Evolutionary conservation across 2,888 invertebrate species (phyloP).

Genomic region (Chymomyza fuscimana): DNA sequence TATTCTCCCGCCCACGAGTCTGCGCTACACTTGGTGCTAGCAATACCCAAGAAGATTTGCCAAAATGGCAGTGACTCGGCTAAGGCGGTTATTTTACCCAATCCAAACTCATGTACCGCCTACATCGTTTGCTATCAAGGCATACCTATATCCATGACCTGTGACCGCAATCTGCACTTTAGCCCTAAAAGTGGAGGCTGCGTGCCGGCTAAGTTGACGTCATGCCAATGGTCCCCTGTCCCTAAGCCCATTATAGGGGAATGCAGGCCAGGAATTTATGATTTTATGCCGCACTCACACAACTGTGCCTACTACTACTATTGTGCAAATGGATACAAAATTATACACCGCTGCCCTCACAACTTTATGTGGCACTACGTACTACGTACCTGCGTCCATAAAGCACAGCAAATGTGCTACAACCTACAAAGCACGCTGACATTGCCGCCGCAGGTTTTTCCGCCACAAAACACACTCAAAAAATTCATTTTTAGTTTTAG

Average conservation of each 20-base stretch:
- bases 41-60: background rate
- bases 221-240: constrained; percentile 17
- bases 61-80: background rate
- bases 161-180: constrained; percentile 57
- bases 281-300: constrained; percentile 60
- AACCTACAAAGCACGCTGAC: constrained; percentile 1
- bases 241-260: constrained; percentile 28
- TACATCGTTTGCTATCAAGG: constrained; percentile 71
- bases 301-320: constrained; percentile 71
- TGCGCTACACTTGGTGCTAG: too few species aligned
- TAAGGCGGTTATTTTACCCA: constrained; percentile 42
- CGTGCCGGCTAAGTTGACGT: constrained; percentile 36
- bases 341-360: constrained; percentile 70
- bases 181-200: constrained; percentile 52
- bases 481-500: constrained; percentile 15
- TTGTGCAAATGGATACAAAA: constrained; percentile 66
- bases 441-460: background rate
- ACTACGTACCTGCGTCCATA: constrained; percentile 55
- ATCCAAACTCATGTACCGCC: constrained; percentile 55
- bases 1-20: too few species aligned
- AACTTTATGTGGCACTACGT: constrained; percentile 66
- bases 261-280: constrained; percentile 53
- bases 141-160: constrained; percentile 60
- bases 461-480: constrained; percentile 12
- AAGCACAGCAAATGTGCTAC: constrained; percentile 53